A percentile compares a stretch with the other conserved stretches of the same genome.
Conservation (phyloP, 92 coral and sea anemone species). For the Phenganax stokvisi region DNA sequence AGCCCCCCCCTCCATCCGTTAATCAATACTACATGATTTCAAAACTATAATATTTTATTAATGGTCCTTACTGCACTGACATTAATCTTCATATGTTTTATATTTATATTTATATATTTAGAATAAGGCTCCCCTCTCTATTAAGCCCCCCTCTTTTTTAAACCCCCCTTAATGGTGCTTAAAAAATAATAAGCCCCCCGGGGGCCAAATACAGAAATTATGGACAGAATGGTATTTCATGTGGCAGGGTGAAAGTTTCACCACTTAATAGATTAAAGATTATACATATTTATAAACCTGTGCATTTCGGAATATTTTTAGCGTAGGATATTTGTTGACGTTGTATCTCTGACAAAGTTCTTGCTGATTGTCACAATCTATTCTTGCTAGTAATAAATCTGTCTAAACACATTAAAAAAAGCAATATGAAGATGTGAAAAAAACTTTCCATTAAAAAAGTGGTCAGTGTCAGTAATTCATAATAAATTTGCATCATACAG, state of each 20-base stretch:
- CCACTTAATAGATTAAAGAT: background rate
- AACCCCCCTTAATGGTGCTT: too few species aligned
- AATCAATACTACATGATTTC: too few species aligned
- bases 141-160: too few species aligned
- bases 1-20: too few species aligned
- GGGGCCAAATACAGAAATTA: too few species aligned
- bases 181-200: too few species aligned
- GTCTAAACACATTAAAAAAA: constrained; percentile 22
- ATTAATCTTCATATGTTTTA: too few species aligned
- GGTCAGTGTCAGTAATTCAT: background rate
- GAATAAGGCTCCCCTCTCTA: too few species aligned
- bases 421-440: background rate
- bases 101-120: too few species aligned
- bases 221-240: background rate
- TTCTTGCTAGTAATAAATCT: constrained; percentile 74
- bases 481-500: constrained; percentile 42
- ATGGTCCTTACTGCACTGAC: too few species aligned
- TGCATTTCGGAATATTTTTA: constrained; percentile 84
- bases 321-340: constrained; percentile 84
- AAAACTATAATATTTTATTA: too few species aligned
- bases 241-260: background rate
- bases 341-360: constrained; percentile 65
- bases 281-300: constrained; percentile 55
- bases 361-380: constrained; percentile 82
- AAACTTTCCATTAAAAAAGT: background rate